Percentiles rank a stretch among this genome's conserved stretches.
Evolutionary conservation across 1,140 invertebrate genomes (phyloP).

Genomic region (Heliconius hermathena): DNA sequence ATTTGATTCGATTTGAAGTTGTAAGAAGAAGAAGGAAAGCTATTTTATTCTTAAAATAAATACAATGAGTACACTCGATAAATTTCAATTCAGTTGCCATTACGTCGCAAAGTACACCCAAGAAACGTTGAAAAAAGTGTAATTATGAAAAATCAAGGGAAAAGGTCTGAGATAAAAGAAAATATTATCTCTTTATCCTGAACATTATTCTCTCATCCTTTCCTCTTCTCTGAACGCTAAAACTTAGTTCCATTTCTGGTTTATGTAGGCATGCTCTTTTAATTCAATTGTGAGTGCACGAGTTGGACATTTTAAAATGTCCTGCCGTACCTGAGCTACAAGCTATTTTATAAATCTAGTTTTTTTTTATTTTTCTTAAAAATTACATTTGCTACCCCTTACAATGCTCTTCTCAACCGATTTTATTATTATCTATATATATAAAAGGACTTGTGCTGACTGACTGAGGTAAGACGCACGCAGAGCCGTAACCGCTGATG

Average conservation of each 20-base stretch:
- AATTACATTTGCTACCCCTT: not conserved
- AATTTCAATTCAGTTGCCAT: not conserved
- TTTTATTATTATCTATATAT: too few relatives aligned
- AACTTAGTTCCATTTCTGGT: constrained; percentile 34
- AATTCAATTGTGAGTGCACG: constrained; percentile 30
- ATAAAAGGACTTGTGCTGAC: too few relatives aligned
- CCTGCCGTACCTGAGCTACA: not conserved
- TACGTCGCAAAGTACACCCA: constrained; percentile 14
- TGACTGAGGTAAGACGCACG: too few relatives aligned
- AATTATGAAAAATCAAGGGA: constrained; percentile 37
- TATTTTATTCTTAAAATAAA: not conserved
- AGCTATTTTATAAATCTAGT: not conserved
- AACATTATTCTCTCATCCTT: constrained; percentile 49
- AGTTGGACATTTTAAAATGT: constrained; percentile 17
- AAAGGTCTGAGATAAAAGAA: constrained; percentile 50
- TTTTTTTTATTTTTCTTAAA: not conserved
- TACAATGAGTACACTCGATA: not conserved
- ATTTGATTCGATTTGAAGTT: too few relatives aligned
- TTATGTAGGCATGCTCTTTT: constrained; percentile 22
- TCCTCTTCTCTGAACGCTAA: constrained; percentile 36
- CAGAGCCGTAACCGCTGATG: too few relatives aligned
- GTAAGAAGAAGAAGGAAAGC: too few relatives aligned
- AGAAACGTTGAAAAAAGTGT: constrained; percentile 23
- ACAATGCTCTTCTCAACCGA: too few relatives aligned
- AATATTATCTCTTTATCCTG: constrained; percentile 53